Conservation (phyloP, 2,888 invertebrate genomes). For the Sarcophaga rosellei region DNA sequence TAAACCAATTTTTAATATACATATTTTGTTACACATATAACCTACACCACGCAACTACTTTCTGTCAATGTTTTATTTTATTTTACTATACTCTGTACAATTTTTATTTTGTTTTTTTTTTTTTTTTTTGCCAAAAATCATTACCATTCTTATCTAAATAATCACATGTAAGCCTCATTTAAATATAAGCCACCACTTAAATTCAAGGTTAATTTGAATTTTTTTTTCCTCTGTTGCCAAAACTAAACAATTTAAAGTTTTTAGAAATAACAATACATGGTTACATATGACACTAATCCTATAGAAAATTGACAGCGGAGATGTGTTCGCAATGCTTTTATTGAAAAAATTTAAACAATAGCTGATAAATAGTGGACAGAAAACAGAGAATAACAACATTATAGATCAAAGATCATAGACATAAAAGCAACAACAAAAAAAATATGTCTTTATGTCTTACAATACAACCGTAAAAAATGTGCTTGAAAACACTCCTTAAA, state of each 20-base stretch:
- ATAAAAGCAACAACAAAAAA: too few relatives aligned
- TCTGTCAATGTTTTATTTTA: too few relatives aligned
- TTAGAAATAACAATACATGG: neutral
- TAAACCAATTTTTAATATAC: too few relatives aligned
- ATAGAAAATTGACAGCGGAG: constrained; percentile 56
- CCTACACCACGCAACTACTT: too few relatives aligned
- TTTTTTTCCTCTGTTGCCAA: neutral
- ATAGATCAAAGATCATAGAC: constrained; percentile 39
- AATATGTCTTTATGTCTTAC: constrained; percentile 27
- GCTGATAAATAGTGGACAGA: constrained; percentile 5
- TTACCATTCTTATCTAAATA: too few relatives aligned
- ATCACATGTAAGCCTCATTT: too few relatives aligned
- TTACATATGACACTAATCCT: constrained; percentile 45
- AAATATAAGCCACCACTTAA: neutral
- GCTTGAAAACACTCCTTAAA: constrained; percentile 61
- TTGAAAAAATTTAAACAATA: constrained; percentile 21
- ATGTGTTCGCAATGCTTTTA: constrained; percentile 28
- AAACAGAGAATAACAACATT: constrained; percentile 26
- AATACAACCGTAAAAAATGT: constrained; percentile 28
- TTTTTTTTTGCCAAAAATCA: too few relatives aligned
- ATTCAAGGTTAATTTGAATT: neutral
- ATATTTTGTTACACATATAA: too few relatives aligned
- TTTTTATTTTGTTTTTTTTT: too few relatives aligned
- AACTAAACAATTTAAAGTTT: neutral
- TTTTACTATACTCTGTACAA: too few relatives aligned